A percentile compares a stretch with the other conserved stretches of the same genome.
phyloP scores from a whole-genome alignment of 2,113 vertebrate species.

The human (Homo sapiens) region GRCh38 chr4:58719501-58720000 shows the following conservation, averaged over 20 bases:
- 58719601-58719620: not conserved
- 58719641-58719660: not conserved
- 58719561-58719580: accelerated
- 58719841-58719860: not conserved
- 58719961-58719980: not conserved
- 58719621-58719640: not conserved
- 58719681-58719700: not conserved
- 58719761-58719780: not conserved
- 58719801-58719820: not conserved
- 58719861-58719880: not conserved
- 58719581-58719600: not conserved
- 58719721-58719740: not conserved
- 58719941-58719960: not conserved
- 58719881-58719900: not conserved
- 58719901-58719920: not conserved
- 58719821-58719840: not conserved
- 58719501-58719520: not conserved
- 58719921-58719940: not conserved
- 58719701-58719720: not conserved
- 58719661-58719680: not conserved
- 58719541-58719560: not conserved
- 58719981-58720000: not conserved
- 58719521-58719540: accelerated
- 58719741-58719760: not conserved
- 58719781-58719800: not conserved